Conservation (phyloP, 2,113 vertebrate genomes). For the Ginglymostoma cirratum region DNA sequence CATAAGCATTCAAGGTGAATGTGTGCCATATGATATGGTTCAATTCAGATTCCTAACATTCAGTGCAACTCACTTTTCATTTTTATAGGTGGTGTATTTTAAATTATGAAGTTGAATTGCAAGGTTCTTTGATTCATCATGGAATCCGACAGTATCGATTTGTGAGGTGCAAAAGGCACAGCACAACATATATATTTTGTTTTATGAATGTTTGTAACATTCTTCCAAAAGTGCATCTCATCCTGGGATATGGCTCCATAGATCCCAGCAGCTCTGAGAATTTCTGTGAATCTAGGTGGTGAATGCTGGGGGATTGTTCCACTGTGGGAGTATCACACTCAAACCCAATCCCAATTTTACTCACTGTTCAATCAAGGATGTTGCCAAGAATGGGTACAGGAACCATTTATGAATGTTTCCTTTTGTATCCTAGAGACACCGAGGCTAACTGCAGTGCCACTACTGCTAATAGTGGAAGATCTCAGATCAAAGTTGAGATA, state of each 20-base stretch:
- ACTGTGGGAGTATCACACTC: not conserved
- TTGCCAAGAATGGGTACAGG: not conserved
- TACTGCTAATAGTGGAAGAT: too few species aligned
- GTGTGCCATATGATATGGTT: not conserved
- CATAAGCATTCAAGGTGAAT: not conserved
- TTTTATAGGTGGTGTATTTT: not conserved
- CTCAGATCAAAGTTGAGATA: not conserved
- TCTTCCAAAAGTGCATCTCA: not conserved
- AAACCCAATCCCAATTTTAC: not conserved
- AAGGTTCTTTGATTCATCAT: not conserved
- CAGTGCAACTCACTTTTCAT: not conserved
- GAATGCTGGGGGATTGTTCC: not conserved
- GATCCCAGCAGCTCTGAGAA: not conserved
- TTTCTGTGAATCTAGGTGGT: not conserved
- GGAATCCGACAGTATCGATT: not conserved
- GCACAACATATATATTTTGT: not conserved
- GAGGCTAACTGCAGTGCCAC: not conserved
- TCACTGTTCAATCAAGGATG: not conserved
- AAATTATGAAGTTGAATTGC: not conserved
- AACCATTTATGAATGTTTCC: not conserved
- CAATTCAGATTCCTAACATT: not conserved
- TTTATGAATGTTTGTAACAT: not conserved
- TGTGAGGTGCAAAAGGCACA: not conserved
- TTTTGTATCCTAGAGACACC: not conserved
- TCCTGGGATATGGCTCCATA: not conserved